Percentiles rank a stretch among this genome's conserved stretches.
phyloP scores from a whole-genome alignment of 2,797 vertebrate genomes.

The Sebastes vulpes region DNA sequence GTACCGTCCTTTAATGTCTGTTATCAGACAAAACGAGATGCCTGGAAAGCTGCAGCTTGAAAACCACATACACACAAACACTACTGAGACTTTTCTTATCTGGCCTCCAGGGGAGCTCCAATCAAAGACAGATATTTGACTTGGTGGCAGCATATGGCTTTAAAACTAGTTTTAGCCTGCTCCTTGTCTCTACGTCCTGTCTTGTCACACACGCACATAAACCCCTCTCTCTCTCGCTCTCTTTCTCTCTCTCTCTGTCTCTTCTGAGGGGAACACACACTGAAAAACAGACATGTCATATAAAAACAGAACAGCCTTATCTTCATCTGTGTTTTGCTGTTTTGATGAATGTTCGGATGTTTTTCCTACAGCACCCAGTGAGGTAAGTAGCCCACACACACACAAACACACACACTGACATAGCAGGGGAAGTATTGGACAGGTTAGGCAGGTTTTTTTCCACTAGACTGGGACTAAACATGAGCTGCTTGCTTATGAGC shows the following conservation, averaged over 20 bases:
- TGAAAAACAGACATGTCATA: constrained; percentile 58
- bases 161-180: constrained; percentile 63
- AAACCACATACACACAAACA: constrained; percentile 28
- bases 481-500: constrained; percentile 57
- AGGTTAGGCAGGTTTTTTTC: constrained; percentile 74
- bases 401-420: constrained; percentile 14
- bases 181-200: constrained; percentile 43
- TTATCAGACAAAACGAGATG: constrained; percentile 49
- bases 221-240: not conserved
- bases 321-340: constrained; percentile 74
- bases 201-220: constrained; percentile 8
- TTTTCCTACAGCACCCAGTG: constrained; percentile 73
- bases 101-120: constrained; percentile 28
- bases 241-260: not conserved
- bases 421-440: constrained; percentile 48
- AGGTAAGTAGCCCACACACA: constrained; percentile 78
- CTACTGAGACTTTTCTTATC: constrained; percentile 52
- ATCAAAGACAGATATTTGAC: constrained; percentile 61
- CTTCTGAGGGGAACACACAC: constrained; percentile 13
- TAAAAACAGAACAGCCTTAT: constrained; percentile 70
- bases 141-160: constrained; percentile 47
- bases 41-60: constrained; percentile 35
- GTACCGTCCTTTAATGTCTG: constrained; percentile 43
- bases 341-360: constrained; percentile 86
- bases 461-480: constrained; percentile 65